A percentile compares a stretch with the other conserved stretches of the same genome.
Conservation (phyloP, 23 tunicate species). For the Clavelina lepadiformis region DNA sequence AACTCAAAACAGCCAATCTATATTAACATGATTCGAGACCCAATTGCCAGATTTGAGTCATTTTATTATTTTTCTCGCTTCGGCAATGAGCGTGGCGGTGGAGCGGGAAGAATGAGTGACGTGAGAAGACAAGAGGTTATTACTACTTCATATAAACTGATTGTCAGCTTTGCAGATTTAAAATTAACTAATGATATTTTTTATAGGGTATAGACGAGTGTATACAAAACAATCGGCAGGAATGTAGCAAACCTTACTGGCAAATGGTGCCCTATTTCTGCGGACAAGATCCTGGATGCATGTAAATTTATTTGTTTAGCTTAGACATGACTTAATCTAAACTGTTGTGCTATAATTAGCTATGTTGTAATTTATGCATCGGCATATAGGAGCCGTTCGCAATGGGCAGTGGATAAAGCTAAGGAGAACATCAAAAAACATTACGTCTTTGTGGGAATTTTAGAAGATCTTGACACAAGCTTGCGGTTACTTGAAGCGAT, state of each 20-base stretch:
- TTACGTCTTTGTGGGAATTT: constrained; percentile 84
- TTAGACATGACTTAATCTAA: too few species aligned
- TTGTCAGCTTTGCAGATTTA: neutral
- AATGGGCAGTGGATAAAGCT: constrained; percentile 93
- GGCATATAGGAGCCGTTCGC: constrained; percentile 50
- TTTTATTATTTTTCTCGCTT: constrained; percentile 97
- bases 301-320: constrained; percentile 28
- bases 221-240: constrained; percentile 78
- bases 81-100: constrained; percentile 88
- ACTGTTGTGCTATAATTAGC: too few species aligned
- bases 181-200: neutral
- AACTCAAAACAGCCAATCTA: constrained; percentile 79
- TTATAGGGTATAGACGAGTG: constrained; percentile 91
- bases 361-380: neutral
- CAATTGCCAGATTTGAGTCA: constrained; percentile 88
- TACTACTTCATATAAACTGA: neutral
- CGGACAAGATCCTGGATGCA: constrained; percentile 90
- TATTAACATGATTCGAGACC: constrained; percentile 97
- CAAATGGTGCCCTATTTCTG: constrained; percentile 98
- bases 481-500: constrained; percentile 60
- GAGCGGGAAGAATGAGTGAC: constrained; percentile 70
- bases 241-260: constrained; percentile 98
- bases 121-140: constrained; percentile 59
- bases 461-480: constrained; percentile 77
- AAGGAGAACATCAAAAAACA: constrained; percentile 77